Evolutionary conservation across 2,113 vertebrate species (phyloP), one percentile per base, ranked within the genome.

Genomic region (Menidia beryllina): DNA sequence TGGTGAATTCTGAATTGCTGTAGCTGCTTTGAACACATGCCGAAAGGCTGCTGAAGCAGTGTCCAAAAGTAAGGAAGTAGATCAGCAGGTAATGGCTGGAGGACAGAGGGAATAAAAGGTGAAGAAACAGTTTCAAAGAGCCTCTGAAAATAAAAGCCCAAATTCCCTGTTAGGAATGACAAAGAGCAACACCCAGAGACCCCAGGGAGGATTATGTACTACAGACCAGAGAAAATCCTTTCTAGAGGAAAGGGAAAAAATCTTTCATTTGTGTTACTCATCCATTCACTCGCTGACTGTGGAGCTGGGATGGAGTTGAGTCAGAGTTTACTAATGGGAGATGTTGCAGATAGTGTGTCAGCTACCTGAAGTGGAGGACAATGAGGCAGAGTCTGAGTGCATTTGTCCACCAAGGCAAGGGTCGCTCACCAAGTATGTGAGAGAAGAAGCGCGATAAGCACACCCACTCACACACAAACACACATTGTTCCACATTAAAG

Each of bases 331-430:
- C 20, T 24, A 38, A 24, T 60, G 68, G 57, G 48, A 65, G 66
- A 61, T 65, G 41, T 58, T 63, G 54, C 58, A 52, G 65, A 64
- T 70, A 52, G 47, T 70, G 55, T 51, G 20, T 61, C 72, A 64
- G 53, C 43, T 27, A 50, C 56, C 61, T 38, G 55, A 75, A 67
- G n/a, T 48, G 27, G 38, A 63, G 64, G 48, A 84, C 71, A 82
- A 65, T 75, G 56, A 45, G 25, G 14, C 53, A 17, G 23, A 64
- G 34, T 54, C 3, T 58, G 17, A 69, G 61, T 65, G 15, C 26
- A n/a, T 63, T 30, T 70, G 59, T 82, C 54, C 14, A 64, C 36
- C 1, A 47, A 71, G 34, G 7, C 30, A 51, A 21, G 10, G 41
- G 69, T 65, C 55, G 51, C 54, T 72, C 17, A 59, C 55, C 65